Evolutionary conservation across 2,888 invertebrate genomes (phyloP).

Genomic region (Tetragonula carbonaria): DNA sequence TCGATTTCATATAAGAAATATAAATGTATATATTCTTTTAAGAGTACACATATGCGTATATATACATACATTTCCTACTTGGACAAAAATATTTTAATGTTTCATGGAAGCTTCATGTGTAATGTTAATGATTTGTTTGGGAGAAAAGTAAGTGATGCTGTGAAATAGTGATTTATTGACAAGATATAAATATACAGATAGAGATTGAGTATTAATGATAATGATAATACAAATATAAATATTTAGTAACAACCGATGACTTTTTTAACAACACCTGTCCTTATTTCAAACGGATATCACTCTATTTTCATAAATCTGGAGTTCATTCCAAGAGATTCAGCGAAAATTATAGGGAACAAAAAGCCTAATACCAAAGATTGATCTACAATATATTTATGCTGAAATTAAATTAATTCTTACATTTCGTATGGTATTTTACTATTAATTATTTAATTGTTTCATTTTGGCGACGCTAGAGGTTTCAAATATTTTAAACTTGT

Average conservation of each 20-base stretch:
- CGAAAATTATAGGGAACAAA: neutral
- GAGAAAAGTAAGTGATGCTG: slow-evolving; percentile 79
- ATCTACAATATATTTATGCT: neutral
- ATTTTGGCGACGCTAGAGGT: neutral
- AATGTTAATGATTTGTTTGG: slow-evolving; percentile 73
- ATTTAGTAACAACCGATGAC: slow-evolving; percentile 75
- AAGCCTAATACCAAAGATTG: neutral
- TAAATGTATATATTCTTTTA: slow-evolving; percentile 12
- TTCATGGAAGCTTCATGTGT: slow-evolving; percentile 63
- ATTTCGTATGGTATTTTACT: too few relatives aligned
- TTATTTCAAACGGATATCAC: neutral
- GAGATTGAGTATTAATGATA: slow-evolving; percentile 76
- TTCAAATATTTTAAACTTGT: neutral
- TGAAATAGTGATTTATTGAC: slow-evolving; percentile 82
- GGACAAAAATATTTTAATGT: slow-evolving; percentile 45
- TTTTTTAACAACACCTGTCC: slow-evolving; percentile 35
- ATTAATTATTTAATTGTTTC: neutral
- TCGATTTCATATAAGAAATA: slow-evolving; percentile 44
- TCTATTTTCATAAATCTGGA: neutral
- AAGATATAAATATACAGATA: slow-evolving; percentile 77
- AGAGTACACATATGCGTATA: slow-evolving; percentile 2
- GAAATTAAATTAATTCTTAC: neutral
- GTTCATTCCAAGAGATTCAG: too few relatives aligned
- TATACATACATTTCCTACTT: slow-evolving; percentile 35
- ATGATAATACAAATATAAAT: slow-evolving; percentile 80